phyloP scores from a whole-genome alignment of 1,140 invertebrate species.

The Ericerus pela region DNA sequence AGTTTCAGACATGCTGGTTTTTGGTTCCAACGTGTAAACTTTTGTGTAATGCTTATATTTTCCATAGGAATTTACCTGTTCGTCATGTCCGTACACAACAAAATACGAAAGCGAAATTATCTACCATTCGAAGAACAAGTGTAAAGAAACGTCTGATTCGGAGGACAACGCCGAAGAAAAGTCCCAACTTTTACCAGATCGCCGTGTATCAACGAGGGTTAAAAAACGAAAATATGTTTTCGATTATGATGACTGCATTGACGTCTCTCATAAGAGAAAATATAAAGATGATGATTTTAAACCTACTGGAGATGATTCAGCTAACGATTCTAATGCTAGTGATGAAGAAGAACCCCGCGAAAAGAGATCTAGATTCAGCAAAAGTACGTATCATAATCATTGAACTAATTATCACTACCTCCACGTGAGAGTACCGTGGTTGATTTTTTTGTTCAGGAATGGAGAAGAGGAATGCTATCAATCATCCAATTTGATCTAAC shows the following conservation, averaged over 20 bases:
- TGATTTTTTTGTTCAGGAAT: too few relatives aligned
- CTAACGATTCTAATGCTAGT: too few relatives aligned
- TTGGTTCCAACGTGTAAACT: background rate
- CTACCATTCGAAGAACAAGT: background rate
- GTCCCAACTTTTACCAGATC: background rate
- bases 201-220: background rate
- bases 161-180: background rate
- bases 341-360: too few relatives aligned
- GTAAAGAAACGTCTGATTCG: background rate
- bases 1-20: background rate
- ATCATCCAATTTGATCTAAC: too few relatives aligned
- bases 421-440: too few relatives aligned
- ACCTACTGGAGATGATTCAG: too few relatives aligned
- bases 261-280: too few relatives aligned
- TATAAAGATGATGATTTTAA: too few relatives aligned
- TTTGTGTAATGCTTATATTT: background rate
- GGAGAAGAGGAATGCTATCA: too few relatives aligned
- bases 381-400: too few relatives aligned
- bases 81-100: background rate
- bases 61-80: background rate
- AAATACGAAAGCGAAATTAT: slow-evolving; percentile 2
- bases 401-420: too few relatives aligned
- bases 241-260: background rate
- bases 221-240: background rate
- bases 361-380: too few relatives aligned